phyloP scores from a whole-genome alignment of 2,113 vertebrate species.

The Seriola quinqueradiata region DNA sequence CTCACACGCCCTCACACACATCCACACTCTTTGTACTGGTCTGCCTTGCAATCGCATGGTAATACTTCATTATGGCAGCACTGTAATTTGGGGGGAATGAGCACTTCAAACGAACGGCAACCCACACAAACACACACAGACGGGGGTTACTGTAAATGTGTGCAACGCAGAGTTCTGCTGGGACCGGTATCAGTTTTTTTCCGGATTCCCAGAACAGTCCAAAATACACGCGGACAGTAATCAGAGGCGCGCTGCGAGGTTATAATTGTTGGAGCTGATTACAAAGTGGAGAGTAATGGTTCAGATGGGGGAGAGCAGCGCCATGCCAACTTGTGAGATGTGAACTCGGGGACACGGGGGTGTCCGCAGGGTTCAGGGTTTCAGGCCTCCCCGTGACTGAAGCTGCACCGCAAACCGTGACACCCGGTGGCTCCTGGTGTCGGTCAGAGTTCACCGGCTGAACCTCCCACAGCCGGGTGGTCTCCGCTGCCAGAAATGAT shows the following conservation, averaged over 20 bases:
- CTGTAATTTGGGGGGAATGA: constrained; percentile 83
- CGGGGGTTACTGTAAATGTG: constrained; percentile 78
- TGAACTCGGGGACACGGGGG: constrained; percentile 52
- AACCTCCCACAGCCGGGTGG: neutral
- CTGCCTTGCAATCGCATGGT: constrained; percentile 78
- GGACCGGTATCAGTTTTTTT: constrained; percentile 72
- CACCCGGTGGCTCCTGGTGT: neutral
- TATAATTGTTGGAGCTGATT: constrained; percentile 84
- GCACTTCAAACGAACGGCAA: constrained; percentile 82
- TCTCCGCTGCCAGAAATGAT: neutral
- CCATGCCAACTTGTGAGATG: constrained; percentile 64
- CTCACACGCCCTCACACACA: constrained; percentile 23
- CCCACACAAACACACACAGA: constrained; percentile 77
- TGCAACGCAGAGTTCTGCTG: constrained; percentile 76
- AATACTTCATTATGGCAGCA: constrained; percentile 85
- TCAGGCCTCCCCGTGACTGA: constrained; percentile 5
- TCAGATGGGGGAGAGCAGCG: constrained; percentile 68
- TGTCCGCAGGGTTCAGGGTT: constrained; percentile 24
- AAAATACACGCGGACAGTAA: constrained; percentile 84
- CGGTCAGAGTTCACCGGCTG: neutral
- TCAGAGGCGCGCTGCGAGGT: constrained; percentile 74
- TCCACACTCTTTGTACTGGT: constrained; percentile 69
- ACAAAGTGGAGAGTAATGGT: constrained; percentile 81
- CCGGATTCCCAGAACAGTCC: constrained; percentile 70
- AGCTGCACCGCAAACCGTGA: neutral